Conservation (phyloP, 2,888 invertebrate genomes). For the Xiphydria camelus region DNA sequence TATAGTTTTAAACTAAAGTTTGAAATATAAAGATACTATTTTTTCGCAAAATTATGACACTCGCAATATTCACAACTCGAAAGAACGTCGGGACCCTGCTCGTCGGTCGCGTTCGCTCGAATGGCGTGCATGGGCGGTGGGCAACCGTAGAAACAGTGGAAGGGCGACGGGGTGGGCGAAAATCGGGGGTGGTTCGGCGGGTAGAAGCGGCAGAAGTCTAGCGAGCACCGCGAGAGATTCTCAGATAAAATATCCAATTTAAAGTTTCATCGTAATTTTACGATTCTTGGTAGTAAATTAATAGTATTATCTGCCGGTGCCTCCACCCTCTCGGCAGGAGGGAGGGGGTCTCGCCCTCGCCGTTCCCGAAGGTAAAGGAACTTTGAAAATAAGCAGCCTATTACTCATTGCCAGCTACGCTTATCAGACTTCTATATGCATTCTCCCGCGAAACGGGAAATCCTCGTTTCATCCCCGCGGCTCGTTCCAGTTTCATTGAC, state of each 20-base stretch:
- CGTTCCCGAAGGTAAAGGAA: slow-evolving; percentile 23
- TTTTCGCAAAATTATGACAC: too few species aligned
- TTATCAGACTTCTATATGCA: slow-evolving; percentile 24
- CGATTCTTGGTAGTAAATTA: slow-evolving; percentile 55
- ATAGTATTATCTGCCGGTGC: slow-evolving; percentile 48
- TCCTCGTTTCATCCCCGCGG: slow-evolving; percentile 17
- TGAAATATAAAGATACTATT: too few species aligned
- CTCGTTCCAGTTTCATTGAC: too few species aligned
- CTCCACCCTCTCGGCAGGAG: slow-evolving; percentile 1
- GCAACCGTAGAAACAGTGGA: too few species aligned
- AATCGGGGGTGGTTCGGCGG: neutral
- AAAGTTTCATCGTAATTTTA: slow-evolving; percentile 55
- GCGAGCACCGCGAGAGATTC: slow-evolving; percentile 35
- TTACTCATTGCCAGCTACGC: slow-evolving; percentile 43
- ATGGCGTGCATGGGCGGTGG: too few species aligned
- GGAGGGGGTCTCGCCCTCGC: too few species aligned
- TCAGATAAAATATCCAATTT: slow-evolving; percentile 52
- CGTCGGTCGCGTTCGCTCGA: too few species aligned
- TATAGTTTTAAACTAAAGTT: too few species aligned
- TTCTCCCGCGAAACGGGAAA: too few species aligned
- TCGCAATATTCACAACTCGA: too few species aligned
- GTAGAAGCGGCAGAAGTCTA: neutral
- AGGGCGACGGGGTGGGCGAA: neutral
- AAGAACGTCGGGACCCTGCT: too few species aligned
- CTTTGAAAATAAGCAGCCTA: slow-evolving; percentile 50